These are phyloP conservation scores for Protobothrops flavoviridis DNA, from an alignment of 2,113 vertebrate genomes.

Conservation along the genomic window DNA sequence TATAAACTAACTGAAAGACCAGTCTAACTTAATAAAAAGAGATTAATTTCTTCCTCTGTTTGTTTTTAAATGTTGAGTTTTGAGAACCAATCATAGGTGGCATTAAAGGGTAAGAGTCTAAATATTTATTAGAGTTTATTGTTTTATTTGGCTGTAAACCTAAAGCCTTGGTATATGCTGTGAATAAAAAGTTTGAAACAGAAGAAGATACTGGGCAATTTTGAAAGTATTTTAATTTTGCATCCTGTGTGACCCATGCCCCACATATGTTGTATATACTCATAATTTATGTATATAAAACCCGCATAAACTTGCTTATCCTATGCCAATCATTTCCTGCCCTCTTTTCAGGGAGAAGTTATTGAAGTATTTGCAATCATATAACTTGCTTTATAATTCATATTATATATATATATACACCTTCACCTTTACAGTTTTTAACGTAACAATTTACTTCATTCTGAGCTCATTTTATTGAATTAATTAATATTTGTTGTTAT, in stretches of 20 bases:
- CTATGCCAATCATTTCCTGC: not conserved
- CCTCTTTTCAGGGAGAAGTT: not conserved
- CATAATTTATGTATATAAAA: not conserved
- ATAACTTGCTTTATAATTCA: not conserved
- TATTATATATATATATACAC: too few relatives aligned
- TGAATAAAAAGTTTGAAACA: not conserved
- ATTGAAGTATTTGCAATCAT: not conserved
- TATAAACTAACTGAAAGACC: not conserved
- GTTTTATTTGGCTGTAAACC: not conserved
- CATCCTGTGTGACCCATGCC: not conserved
- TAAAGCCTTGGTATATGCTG: not conserved
- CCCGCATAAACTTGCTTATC: not conserved
- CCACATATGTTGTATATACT: not conserved
- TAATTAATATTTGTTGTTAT: not conserved
- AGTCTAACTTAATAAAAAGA: not conserved
- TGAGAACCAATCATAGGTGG: not conserved
- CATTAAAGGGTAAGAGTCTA: not conserved
- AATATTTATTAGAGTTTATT: not conserved
- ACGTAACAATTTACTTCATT: not conserved
- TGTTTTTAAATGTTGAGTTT: not conserved
- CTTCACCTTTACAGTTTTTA: too few relatives aligned
- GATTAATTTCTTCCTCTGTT: not conserved
- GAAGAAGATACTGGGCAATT: not conserved
- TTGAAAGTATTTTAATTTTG: not conserved
- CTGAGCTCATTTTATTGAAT: not conserved